These are phyloP conservation scores for Eleginops maclovinus DNA, from an alignment of 2,113 vertebrate species.

Conservation along the genomic window DNA sequence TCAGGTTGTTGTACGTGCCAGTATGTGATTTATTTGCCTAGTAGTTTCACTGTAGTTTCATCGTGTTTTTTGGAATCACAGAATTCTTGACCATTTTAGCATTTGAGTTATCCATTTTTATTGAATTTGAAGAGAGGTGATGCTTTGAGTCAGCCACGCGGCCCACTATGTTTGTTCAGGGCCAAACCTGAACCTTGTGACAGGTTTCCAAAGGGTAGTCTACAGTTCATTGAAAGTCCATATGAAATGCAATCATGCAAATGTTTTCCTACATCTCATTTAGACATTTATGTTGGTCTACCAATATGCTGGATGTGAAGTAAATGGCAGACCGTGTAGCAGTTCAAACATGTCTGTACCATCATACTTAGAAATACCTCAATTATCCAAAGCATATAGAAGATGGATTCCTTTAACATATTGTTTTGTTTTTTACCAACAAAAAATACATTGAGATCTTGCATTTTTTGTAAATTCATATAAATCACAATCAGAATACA, in stretches of 20 bases:
- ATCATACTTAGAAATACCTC: conserved; percentile 55
- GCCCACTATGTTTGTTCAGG: too few relatives aligned
- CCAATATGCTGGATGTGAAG: not conserved
- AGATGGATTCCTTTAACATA: conserved; percentile 30
- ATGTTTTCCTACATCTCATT: conserved; percentile 13
- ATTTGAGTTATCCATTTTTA: conserved; percentile 10
- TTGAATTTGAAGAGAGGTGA: too few relatives aligned
- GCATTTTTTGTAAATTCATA: conserved; percentile 68
- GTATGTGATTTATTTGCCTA: conserved; percentile 22
- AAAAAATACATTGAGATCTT: conserved; percentile 49
- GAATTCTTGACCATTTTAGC: conserved; percentile 68
- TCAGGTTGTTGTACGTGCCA: not conserved
- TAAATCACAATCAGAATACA: not conserved
- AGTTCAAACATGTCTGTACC: not conserved
- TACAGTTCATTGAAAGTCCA: not conserved
- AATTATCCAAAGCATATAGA: conserved; percentile 71
- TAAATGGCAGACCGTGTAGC: not conserved
- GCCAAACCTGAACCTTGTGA: conserved; percentile 5
- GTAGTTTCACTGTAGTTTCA: not conserved
- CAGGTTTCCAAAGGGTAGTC: conserved; percentile 41
- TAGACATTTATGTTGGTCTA: not conserved
- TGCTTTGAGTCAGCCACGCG: too few relatives aligned
- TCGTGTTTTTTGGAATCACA: conserved; percentile 66
- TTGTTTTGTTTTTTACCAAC: conserved; percentile 18
- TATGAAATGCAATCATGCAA: not conserved